These are phyloP conservation scores for Melanerpes aurifrons DNA, from an alignment of 2,113 vertebrate genomes.

Conservation along the genomic window DNA sequence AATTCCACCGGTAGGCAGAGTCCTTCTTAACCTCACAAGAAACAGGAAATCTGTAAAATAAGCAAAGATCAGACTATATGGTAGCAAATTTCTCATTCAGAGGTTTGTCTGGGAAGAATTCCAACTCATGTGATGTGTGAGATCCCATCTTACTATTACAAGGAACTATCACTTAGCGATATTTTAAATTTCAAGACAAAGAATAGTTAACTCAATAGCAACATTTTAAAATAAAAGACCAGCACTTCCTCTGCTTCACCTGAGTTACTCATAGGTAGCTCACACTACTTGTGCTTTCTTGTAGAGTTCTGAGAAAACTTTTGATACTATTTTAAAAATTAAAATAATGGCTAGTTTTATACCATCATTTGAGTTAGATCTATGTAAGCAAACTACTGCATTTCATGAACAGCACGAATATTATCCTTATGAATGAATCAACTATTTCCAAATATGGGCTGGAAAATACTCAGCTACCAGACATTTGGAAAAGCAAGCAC, in stretches of 20 bases:
- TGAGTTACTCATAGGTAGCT: background rate
- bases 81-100: constrained; percentile 17
- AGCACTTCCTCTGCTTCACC: constrained; percentile 16
- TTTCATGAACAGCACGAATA: constrained; percentile 48
- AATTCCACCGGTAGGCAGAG: background rate
- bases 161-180: constrained; percentile 40
- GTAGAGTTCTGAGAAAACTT: background rate
- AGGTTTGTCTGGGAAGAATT: constrained; percentile 44
- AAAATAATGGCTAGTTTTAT: constrained; percentile 18
- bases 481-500: constrained; percentile 57
- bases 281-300: background rate
- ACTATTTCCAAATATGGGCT: constrained; percentile 68
- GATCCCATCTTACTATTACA: background rate
- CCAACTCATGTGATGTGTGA: background rate
- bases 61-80: background rate
- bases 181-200: constrained; percentile 32
- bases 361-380: background rate
- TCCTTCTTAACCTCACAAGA: background rate
- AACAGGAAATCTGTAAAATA: background rate
- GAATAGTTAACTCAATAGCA: constrained; percentile 9
- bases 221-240: constrained; percentile 11
- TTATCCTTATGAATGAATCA: constrained; percentile 65
- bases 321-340: background rate
- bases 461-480: constrained; percentile 66
- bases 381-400: background rate